Evolutionary conservation across 2,797 vertebrate species (phyloP).

Genomic region (Hipposideros larvatus): DNA sequence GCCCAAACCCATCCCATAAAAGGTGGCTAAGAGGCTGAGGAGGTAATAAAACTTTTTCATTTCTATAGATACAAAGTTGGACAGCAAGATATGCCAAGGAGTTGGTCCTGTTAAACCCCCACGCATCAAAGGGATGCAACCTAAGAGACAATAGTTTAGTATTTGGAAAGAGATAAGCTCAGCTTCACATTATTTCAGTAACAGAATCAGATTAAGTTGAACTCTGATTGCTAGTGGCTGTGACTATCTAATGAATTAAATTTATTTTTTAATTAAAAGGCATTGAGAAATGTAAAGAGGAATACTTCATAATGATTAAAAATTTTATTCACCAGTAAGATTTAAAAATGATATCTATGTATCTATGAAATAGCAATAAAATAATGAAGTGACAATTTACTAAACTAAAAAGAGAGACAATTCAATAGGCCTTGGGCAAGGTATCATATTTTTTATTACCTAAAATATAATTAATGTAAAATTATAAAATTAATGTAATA

Average conservation of each 20-base stretch:
- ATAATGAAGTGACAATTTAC: not conserved
- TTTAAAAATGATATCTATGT: not conserved
- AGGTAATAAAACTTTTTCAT: not conserved
- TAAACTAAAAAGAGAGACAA: not conserved
- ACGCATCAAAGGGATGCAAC: fast-evolving
- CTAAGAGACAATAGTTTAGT: not conserved
- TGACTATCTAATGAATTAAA: not conserved
- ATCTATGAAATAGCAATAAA: not conserved
- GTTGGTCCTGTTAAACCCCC: not conserved
- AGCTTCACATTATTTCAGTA: not conserved
- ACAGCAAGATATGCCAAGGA: not conserved
- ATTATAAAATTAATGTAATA: not conserved
- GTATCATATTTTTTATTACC: not conserved
- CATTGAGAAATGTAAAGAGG: not conserved
- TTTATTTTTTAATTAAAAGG: not conserved
- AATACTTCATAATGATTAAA: not conserved
- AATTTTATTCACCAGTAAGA: not conserved
- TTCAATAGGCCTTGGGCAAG: not conserved
- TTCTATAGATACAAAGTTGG: not conserved
- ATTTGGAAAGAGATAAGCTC: not conserved
- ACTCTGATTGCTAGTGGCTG: not conserved
- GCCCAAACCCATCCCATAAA: not conserved
- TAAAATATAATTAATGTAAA: not conserved
- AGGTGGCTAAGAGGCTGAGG: not conserved
- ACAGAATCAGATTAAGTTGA: not conserved